Evolutionary conservation across 2,113 vertebrate species (phyloP), one percentile per base, ranked within the genome.

Genomic region (Verasper variegatus): DNA sequence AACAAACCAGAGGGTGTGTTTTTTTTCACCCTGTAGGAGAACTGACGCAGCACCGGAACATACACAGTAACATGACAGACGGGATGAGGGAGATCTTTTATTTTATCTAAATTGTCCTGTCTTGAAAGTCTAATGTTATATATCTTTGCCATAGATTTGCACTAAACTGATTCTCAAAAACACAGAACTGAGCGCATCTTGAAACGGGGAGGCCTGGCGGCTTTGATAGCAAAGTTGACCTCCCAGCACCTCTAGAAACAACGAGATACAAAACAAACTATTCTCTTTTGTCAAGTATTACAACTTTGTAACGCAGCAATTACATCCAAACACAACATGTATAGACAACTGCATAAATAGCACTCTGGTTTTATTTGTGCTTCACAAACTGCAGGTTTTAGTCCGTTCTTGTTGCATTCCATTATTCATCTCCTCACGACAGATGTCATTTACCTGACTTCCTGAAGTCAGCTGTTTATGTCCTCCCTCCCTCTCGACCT

Each of bases 401-500:
- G 63, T 40, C 27, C 10, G 52, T 51, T 74, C 56, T 73, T 54
- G 52, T 56, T 81, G 45, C 69, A 62, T 60, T 90, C 61, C 31
- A 52, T 87, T 82, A 86, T 90, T 87, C 42, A 87, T 81, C 62
- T 13, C 66, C 51, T 82, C 67, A 62, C 77, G 79, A 84, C 69
- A 80, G 63, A 47, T 26, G 24, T 60, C 62, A 54, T 83, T 74
- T 84, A 78, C 59, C 57, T 40, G 24, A 82, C 82, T 77, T 91
- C 70, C 82, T 84, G 68, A 80, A 52, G 60, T 21, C 17, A 72
- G 70, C 64, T 70, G 70, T 71, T 82, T 75, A 51, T 83, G 49
- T 61, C 76, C 54, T 42, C 73, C 17, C 21, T 13, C 72, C 74
- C 68, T 74, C 55, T 77, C 1, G 0, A 35, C 42, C 21, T 45